A percentile compares a stretch with the other conserved stretches of the same genome.
These are phyloP conservation scores for Synaphobranchus kaupii DNA, from an alignment of 2,797 vertebrate species.

Conservation along the genomic window DNA sequence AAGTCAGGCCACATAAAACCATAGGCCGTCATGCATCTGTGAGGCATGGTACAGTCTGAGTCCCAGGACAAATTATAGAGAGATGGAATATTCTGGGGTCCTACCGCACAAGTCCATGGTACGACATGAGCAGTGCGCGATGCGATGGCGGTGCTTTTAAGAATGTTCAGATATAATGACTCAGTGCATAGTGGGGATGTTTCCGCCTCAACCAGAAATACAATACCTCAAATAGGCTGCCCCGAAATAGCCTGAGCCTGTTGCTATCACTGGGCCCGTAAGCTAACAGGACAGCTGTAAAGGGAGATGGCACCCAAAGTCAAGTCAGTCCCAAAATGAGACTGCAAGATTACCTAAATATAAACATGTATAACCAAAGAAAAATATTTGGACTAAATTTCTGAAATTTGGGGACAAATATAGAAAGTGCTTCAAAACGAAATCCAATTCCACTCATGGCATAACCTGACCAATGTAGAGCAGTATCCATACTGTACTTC, in stretches of 20 bases:
- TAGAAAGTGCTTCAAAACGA: too few relatives aligned
- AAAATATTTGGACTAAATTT: too few relatives aligned
- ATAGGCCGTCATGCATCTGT: background rate
- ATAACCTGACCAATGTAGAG: too few relatives aligned
- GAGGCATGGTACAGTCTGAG: background rate
- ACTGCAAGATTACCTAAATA: conserved; percentile 17
- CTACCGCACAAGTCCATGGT: background rate
- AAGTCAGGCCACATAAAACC: background rate
- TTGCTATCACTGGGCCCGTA: conserved; percentile 9
- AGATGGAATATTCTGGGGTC: background rate
- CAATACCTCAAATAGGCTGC: conserved; percentile 31
- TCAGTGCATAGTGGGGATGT: conserved; percentile 24
- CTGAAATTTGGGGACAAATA: too few relatives aligned
- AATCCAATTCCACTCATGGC: too few relatives aligned
- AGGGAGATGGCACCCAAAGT: conserved; percentile 27
- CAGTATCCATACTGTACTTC: too few relatives aligned
- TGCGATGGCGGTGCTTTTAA: conserved; percentile 1
- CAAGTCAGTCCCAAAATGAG: conserved; percentile 23
- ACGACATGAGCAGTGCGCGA: background rate
- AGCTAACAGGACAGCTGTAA: conserved; percentile 29
- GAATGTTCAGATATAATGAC: conserved; percentile 10
- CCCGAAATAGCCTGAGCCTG: conserved; percentile 21
- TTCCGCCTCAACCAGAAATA: conserved; percentile 31
- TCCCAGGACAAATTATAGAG: background rate
- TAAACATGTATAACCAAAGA: too few relatives aligned